A percentile compares a stretch with the other conserved stretches of the same genome.
Conservation (phyloP, 1,140 invertebrate species). For the Lucilia sericata region DNA sequence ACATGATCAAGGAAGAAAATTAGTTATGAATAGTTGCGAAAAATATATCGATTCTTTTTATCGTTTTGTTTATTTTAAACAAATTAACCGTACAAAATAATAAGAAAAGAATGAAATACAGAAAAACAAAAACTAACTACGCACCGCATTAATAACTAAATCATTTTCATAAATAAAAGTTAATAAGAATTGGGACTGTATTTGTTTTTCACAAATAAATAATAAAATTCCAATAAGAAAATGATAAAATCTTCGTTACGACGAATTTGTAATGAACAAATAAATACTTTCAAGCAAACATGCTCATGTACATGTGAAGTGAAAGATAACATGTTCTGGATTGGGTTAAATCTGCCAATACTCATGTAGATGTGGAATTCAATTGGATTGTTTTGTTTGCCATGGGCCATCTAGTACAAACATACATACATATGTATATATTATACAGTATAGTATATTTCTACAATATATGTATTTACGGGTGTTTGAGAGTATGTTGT, state of each 20-base stretch:
- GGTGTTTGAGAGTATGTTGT: not conserved
- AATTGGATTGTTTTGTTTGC: not conserved
- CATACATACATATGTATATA: not conserved
- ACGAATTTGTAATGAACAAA: not conserved
- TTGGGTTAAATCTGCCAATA: not conserved
- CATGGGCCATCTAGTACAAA: not conserved
- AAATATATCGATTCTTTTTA: no score
- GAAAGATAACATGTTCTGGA: not conserved
- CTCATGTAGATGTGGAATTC: not conserved
- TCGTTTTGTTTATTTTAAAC: no score
- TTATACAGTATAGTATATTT: no score
- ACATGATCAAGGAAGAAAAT: no score
- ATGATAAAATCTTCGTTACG: not conserved
- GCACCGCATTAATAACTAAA: no score
- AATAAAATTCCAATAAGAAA: constrained; percentile 1
- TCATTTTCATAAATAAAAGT: no score
- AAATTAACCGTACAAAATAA: no score
- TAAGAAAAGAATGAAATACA: no score
- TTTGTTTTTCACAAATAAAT: not conserved
- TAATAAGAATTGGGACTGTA: not conserved
- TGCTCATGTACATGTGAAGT: not conserved
- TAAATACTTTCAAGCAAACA: not conserved
- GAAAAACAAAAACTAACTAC: no score
- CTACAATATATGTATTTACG: not conserved
- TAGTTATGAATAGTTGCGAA: no score